phyloP scores from a whole-genome alignment of 2,797 vertebrate species.

The Lepidocolaptes lacrymiger region DNA sequence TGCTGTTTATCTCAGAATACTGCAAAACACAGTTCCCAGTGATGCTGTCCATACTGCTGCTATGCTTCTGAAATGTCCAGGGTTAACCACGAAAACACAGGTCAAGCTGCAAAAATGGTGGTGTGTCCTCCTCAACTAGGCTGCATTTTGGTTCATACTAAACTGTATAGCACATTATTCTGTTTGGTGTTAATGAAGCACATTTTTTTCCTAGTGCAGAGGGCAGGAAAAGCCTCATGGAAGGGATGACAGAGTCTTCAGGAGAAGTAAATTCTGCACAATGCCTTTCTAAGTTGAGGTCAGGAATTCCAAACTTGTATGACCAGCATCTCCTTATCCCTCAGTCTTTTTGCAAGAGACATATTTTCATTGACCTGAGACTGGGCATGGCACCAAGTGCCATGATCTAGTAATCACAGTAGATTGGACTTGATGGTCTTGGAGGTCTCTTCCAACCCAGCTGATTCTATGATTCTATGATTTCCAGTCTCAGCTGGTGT shows the following conservation, averaged over 20 bases:
- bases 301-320: background rate
- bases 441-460: too few relatives aligned
- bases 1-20: background rate
- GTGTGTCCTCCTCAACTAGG: background rate
- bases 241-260: background rate
- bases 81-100: background rate
- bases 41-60: background rate
- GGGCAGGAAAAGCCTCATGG: background rate
- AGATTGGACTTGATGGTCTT: too few relatives aligned
- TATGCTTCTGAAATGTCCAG: background rate
- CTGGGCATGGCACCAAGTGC: too few relatives aligned
- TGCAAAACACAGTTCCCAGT: background rate
- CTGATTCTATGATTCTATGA: background rate
- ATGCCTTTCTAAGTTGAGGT: background rate
- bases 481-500: background rate
- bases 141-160: background rate
- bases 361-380: background rate
- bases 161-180: background rate
- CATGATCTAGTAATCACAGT: too few relatives aligned
- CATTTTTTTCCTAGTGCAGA: background rate
- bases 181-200: background rate
- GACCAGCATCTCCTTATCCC: background rate
- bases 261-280: background rate
- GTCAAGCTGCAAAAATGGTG: background rate
- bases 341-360: background rate